A percentile compares a stretch with the other conserved stretches of the same genome.
phyloP scores from a whole-genome alignment of 2,113 vertebrate genomes.

The Neodontobutis hainanensis region DNA sequence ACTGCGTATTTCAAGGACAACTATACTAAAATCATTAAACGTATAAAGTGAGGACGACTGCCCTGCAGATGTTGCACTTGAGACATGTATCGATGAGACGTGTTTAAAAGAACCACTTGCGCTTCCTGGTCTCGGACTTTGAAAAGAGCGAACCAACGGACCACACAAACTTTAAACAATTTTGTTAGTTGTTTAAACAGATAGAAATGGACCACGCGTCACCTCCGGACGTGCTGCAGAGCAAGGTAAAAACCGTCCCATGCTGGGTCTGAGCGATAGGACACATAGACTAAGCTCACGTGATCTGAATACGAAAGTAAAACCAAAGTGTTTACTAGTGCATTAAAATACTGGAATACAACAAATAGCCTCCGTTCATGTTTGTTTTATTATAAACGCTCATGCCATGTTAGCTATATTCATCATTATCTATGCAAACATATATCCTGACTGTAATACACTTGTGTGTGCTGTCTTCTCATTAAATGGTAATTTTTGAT shows the following conservation, averaged over 20 bases:
- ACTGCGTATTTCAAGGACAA: neutral
- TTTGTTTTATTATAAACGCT: too few relatives aligned
- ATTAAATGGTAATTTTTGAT: neutral
- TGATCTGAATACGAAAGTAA: neutral
- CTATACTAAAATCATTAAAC: neutral
- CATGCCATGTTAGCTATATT: too few relatives aligned
- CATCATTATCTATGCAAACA: too few relatives aligned
- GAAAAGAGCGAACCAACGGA: neutral
- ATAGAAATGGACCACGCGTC: conserved; percentile 36
- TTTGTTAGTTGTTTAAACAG: neutral
- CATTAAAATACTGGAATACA: neutral
- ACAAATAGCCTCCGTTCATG: too few relatives aligned
- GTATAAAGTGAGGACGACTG: neutral
- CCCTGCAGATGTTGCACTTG: conserved; percentile 8
- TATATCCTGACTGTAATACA: too few relatives aligned
- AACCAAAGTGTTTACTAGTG: neutral
- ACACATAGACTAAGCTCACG: neutral
- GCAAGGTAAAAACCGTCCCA: conserved; percentile 37
- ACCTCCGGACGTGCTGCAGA: conserved; percentile 18
- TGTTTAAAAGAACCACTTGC: neutral
- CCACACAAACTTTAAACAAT: neutral
- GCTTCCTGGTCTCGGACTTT: conserved; percentile 35
- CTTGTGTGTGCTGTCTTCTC: too few relatives aligned
- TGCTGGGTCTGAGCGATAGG: neutral
- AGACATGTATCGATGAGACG: neutral